Evolutionary conservation across 2,888 invertebrate genomes (phyloP).

Genomic region (Taphrorychus bicolor): DNA sequence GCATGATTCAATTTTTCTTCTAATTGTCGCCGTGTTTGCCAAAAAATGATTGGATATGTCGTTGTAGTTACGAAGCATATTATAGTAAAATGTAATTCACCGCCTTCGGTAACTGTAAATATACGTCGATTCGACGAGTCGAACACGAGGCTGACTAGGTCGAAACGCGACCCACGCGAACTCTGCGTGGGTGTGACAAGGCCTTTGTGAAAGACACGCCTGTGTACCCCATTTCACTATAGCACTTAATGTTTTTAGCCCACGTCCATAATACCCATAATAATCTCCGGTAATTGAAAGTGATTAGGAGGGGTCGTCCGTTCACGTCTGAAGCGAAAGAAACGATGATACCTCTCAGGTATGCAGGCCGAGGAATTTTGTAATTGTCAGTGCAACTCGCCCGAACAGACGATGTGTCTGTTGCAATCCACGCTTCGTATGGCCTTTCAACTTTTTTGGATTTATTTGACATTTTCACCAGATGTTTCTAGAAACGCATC

Average conservation of each 20-base stretch:
- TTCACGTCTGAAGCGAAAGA: background rate
- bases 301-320: background rate
- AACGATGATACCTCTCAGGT: background rate
- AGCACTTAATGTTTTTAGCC: constrained; percentile 13
- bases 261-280: constrained; percentile 9
- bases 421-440: too few species aligned
- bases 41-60: too few species aligned
- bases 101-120: constrained; percentile 15
- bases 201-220: constrained; percentile 32
- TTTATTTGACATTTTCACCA: too few species aligned
- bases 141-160: constrained; percentile 25
- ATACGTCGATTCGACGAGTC: constrained; percentile 3
- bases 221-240: constrained; percentile 20
- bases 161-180: constrained; percentile 29
- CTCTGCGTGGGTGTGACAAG: constrained; percentile 28
- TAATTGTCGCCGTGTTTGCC: too few species aligned
- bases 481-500: too few species aligned
- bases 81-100: constrained; percentile 13
- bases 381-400: too few species aligned
- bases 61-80: too few species aligned
- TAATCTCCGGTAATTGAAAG: constrained; percentile 4
- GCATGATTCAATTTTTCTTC: too few species aligned
- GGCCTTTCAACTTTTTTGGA: too few species aligned
- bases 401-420: too few species aligned
- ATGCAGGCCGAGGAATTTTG: too few species aligned